Percentiles rank a stretch among this genome's conserved stretches.
phyloP scores from a whole-genome alignment of 2,888 invertebrate genomes.

The Eupithecia subfuscata region DNA sequence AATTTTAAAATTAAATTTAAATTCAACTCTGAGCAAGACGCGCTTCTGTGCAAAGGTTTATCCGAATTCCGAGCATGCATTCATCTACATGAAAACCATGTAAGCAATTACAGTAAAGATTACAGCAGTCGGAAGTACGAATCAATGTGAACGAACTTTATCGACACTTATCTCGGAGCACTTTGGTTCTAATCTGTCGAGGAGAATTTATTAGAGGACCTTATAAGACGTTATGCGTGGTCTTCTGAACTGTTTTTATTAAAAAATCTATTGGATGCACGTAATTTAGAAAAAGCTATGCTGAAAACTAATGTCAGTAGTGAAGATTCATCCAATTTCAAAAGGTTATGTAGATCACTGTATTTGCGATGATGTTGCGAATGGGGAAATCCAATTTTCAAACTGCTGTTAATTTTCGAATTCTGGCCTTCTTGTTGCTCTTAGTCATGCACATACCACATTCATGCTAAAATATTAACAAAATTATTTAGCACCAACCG shows the following conservation, averaged over 20 bases:
- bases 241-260: background rate
- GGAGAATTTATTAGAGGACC: constrained; percentile 56
- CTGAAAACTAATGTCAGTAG: background rate
- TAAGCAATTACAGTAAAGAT: constrained; percentile 36
- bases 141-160: constrained; percentile 68
- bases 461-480: background rate
- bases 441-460: constrained; percentile 10
- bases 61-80: background rate
- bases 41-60: background rate
- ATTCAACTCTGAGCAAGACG: background rate
- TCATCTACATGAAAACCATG: constrained; percentile 18
- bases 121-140: constrained; percentile 54
- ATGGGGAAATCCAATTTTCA: background rate
- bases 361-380: background rate
- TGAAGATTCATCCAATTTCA: background rate
- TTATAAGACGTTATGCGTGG: constrained; percentile 19
- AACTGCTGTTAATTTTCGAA: constrained; percentile 10
- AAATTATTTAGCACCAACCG: background rate
- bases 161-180: constrained; percentile 64
- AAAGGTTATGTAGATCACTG: background rate
- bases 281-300: background rate
- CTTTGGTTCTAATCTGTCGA: constrained; percentile 66
- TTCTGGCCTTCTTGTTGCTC: background rate
- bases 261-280: background rate
- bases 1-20: background rate